Evolutionary conservation across 2,113 vertebrate genomes (phyloP).

Genomic region (Brachirus orientalis): DNA sequence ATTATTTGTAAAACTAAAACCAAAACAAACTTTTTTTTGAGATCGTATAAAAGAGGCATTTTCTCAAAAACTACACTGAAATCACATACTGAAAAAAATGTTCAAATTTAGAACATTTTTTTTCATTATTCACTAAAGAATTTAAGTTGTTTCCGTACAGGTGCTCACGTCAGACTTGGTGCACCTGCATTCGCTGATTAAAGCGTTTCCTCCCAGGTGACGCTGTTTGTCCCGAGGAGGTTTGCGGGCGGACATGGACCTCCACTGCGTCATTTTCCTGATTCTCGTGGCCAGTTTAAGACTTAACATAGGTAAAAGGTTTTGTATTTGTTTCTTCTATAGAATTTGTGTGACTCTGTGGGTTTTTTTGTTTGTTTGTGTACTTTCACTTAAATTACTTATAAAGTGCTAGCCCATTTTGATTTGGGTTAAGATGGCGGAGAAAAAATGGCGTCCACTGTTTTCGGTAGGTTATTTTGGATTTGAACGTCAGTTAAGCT

Average conservation of each 20-base stretch:
- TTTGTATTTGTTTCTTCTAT: background rate
- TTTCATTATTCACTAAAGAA: background rate
- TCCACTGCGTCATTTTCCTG: constrained; percentile 16
- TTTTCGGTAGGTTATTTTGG: too few species aligned
- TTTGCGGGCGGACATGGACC: constrained; percentile 58
- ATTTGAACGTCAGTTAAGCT: too few species aligned
- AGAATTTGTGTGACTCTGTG: background rate
- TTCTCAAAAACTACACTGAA: too few species aligned
- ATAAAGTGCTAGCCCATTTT: too few species aligned
- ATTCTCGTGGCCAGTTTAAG: constrained; percentile 29
- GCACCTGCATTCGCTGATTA: constrained; percentile 43
- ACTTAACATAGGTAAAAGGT: constrained; percentile 51
- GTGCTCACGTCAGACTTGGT: background rate
- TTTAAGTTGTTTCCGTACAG: background rate
- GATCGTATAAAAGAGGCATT: too few species aligned
- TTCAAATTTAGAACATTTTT: too few species aligned
- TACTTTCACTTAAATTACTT: too few species aligned
- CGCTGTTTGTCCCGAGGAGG: constrained; percentile 18
- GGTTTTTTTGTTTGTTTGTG: background rate
- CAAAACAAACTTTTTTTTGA: too few species aligned
- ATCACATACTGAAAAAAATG: too few species aligned
- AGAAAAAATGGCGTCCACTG: too few species aligned
- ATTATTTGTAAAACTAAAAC: too few species aligned
- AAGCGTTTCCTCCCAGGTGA: constrained; percentile 39
- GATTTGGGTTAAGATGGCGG: too few species aligned